Evolutionary conservation across 2,113 vertebrate species (phyloP), one percentile per base, ranked within the genome.

Genomic region (Pan paniscus): DNA sequence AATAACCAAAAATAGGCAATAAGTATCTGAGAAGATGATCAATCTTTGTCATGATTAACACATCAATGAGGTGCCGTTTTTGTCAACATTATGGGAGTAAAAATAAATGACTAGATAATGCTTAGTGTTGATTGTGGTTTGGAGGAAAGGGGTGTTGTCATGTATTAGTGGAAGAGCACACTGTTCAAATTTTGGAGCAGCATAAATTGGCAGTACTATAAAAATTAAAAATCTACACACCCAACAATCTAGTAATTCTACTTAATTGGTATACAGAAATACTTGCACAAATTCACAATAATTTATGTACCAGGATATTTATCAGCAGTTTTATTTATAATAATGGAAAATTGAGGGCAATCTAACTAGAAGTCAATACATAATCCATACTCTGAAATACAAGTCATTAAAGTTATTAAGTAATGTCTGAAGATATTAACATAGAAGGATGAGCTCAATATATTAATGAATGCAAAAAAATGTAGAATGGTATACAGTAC

Each of bases 371-470:
- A 8, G 32, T 52, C 40, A 80, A 17, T 67, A 92, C 4, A 84
- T 87, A 95, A 64, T 87, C 50, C 59, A 61, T 85, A 68, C 13
- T 82, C 43, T 95, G 32, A 81, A 76, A 30, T 64, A 61, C 61
- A 64, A 61, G 2, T 92, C 52, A 95, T 61, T 94, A 95, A 72
- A 86, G 52, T 64, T 89, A 97, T 61, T 87, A 92, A 95, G 5
- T 81, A 93, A 38, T 93, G 27, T 84, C 48, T 93, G 43, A 90
- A 48, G 50, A 61, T 92, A 83, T 90, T 90, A 86, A 55, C 12
- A 32, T 84, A 52, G 30, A 72, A 85, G 9, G n/a, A 79, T 20
- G n/a, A 13, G 27, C 7, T 59, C 32, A n/a, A 64, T 86, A 82
- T 43, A 59, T 82, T 67, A 38, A 8, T 82, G 52, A 96, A 14